phyloP scores from a whole-genome alignment of 2,797 vertebrate species.

The Pipistrellus kuhlii region DNA sequence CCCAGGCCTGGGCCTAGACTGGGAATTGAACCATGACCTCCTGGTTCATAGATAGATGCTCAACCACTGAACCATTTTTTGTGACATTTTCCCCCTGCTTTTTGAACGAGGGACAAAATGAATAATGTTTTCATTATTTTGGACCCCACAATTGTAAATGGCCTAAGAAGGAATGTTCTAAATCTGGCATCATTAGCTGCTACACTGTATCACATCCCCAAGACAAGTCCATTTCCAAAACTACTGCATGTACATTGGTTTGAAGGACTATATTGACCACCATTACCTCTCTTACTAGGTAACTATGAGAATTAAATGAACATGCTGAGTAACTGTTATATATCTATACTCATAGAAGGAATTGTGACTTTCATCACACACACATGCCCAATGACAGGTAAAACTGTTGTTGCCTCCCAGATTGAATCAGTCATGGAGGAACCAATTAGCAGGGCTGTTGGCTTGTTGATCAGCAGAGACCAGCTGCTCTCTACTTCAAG shows the following conservation, averaged over 20 bases:
- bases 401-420: background rate
- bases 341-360: background rate
- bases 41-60: no score
- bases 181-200: background rate
- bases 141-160: background rate
- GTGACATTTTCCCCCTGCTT: background rate
- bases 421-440: background rate
- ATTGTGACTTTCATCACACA: background rate
- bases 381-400: background rate
- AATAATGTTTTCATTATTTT: constrained; percentile 8
- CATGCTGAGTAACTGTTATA: background rate
- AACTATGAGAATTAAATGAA: background rate
- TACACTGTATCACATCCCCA: no score
- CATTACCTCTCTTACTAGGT: background rate
- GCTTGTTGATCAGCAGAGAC: background rate
- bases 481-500: constrained; percentile 22
- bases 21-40: no score
- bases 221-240: background rate
- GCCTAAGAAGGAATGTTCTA: background rate
- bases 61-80: background rate
- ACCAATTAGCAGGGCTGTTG: background rate
- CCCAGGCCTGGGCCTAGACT: no score
- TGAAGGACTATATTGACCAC: background rate
- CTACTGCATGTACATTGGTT: background rate
- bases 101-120: background rate